These are phyloP conservation scores for Macquaria ambigua DNA, from an alignment of 2,113 vertebrate species.

Conservation along the genomic window DNA sequence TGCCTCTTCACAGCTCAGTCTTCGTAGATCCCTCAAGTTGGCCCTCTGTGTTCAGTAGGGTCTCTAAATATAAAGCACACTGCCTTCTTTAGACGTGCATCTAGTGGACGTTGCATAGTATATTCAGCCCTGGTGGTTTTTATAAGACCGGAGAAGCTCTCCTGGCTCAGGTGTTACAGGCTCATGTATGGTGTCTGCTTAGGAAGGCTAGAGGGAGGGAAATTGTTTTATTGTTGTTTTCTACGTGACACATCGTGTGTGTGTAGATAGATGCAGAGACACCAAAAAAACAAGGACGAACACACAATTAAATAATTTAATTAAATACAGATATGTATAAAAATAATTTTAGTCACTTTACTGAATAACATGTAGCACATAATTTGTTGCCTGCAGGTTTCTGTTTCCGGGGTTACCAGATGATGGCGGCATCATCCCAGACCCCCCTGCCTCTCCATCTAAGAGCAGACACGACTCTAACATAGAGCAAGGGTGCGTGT, in stretches of 20 bases:
- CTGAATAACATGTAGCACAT: background rate
- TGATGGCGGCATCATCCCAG: conserved; percentile 91
- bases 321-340: background rate
- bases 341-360: background rate
- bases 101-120: background rate
- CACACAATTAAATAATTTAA: background rate
- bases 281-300: background rate
- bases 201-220: no score
- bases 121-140: background rate
- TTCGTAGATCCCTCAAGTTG: no score
- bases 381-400: conserved; percentile 85
- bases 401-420: conserved; percentile 95
- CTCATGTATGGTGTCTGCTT: no score
- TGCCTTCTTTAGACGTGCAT: background rate
- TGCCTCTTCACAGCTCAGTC: background rate
- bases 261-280: background rate
- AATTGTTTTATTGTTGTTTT: no score
- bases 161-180: no score
- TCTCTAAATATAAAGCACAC: background rate
- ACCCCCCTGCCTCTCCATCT: conserved; percentile 69
- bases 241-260: no score
- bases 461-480: conserved; percentile 37
- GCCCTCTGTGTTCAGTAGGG: background rate
- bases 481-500: conserved; percentile 53
- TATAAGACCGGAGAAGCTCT: no score